These are phyloP conservation scores for Onthophagus taurus DNA, from an alignment of 1,140 invertebrate genomes.

Conservation along the genomic window DNA sequence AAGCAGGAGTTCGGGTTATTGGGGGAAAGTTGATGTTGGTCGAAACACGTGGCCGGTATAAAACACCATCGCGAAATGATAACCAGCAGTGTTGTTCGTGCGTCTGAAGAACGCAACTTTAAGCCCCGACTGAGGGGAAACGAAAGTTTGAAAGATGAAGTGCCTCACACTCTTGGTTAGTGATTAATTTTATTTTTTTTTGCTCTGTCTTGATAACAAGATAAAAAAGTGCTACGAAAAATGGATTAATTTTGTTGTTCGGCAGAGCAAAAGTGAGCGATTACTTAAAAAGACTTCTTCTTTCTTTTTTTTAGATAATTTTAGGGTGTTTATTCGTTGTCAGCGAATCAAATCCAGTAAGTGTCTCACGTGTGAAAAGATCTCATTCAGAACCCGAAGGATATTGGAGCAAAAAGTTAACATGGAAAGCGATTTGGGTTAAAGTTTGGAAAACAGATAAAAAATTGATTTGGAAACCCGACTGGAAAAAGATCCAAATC, in stretches of 20 bases:
- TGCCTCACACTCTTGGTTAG: slow-evolving; percentile 33
- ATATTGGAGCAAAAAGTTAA: slow-evolving; percentile 51
- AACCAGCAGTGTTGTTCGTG: neutral
- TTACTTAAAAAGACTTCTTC: slow-evolving; percentile 4
- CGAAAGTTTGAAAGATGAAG: slow-evolving; percentile 26
- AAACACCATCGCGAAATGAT: neutral
- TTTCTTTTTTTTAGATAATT: slow-evolving; percentile 36
- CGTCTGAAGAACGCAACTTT: slow-evolving; percentile 18
- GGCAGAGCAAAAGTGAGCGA: neutral
- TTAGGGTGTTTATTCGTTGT: slow-evolving; percentile 36
- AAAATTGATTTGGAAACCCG: slow-evolving; percentile 53
- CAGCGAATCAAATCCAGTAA: slow-evolving; percentile 39
- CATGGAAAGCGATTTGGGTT: slow-evolving; percentile 55
- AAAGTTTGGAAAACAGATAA: slow-evolving; percentile 47
- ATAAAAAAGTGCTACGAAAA: slow-evolving; percentile 1
- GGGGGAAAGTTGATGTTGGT: neutral
- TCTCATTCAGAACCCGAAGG: slow-evolving; percentile 47
- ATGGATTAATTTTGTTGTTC: neutral
- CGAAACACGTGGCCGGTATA: neutral
- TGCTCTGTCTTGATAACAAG: slow-evolving; percentile 6
- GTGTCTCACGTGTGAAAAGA: slow-evolving; percentile 35
- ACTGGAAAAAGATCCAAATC: slow-evolving; percentile 52
- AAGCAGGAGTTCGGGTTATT: no score
- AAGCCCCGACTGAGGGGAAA: slow-evolving; percentile 18
- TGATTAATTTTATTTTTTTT: slow-evolving; percentile 19